Base-by-base conservation (phyloP, 2,888 invertebrate species). In the Blera fallax region DNA sequence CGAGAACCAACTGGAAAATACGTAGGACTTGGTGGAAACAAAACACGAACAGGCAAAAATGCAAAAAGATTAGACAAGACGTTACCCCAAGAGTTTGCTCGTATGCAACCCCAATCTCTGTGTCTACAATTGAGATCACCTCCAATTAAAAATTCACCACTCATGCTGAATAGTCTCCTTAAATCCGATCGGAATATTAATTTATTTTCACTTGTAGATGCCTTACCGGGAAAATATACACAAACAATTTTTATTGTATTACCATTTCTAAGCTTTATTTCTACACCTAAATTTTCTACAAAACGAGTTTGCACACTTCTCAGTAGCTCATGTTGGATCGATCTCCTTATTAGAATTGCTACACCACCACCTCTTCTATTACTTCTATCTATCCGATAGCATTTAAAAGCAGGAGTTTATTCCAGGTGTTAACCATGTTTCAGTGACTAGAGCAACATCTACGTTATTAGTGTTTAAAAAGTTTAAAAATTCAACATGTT, bases 121-220 rank as follows among this genome's bases (percentile, higher is more conserved):
- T 65, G 65, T 43, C 56, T 74, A 21, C 64, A 74, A 43, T 65
- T 74, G 11, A 74, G 16, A 29, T 56, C 64, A 45, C 74, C 65
- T 14, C 64, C 65, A 48, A 70, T 48, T 45, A 74, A 6, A 3
- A 8, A 62, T 11, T 50, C 62, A 11, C 11, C 40, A 21, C 7
- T 40, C 11, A 18, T 24, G 8, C 7, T 18, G 1, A 62, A 72
- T 3, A 73, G 3, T 18, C 40, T 62, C 5, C 37, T 45, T 0
- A 74, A 16, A 10, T 76, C 43, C 8, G 10, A 6, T 3, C 37
- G 65, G 2, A 76, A 56, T 0, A 6, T 6, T 7, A 7, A 10
- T 48, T 4, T 24, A 24, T 24, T 56, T 58, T 37, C 18, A 2
- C 3, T 32, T 40, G 6, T 10, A 34, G 8, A 10, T 1, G 16